These are phyloP conservation scores for Pharmacophagus antenor DNA, from an alignment of 2,888 invertebrate species.

Conservation along the genomic window DNA sequence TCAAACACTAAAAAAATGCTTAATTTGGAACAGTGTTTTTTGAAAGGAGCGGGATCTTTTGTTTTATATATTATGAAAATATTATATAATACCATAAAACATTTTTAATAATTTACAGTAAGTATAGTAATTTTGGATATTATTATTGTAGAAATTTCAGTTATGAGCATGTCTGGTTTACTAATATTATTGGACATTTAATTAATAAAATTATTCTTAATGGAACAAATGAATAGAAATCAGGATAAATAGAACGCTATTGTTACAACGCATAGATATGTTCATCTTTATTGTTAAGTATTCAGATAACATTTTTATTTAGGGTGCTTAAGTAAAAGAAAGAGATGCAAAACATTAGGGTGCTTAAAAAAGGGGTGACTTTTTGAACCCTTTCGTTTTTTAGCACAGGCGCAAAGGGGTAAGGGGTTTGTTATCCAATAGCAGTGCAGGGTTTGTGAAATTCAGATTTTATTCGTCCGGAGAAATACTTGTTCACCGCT, in stretches of 20 bases:
- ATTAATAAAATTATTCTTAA: too few relatives aligned
- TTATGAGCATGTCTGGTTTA: neutral
- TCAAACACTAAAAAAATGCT: constrained; percentile 3
- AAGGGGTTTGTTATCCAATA: constrained; percentile 68
- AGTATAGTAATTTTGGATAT: neutral
- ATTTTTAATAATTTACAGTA: too few relatives aligned
- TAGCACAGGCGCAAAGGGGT: constrained; percentile 77
- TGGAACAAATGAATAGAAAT: too few relatives aligned
- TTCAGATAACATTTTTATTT: neutral
- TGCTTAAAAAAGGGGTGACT: constrained; percentile 67
- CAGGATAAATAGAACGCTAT: too few relatives aligned
- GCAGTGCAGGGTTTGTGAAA: constrained; percentile 55
- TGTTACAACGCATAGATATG: neutral
- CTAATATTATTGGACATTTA: neutral
- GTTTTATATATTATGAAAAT: neutral
- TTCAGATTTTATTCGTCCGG: constrained; percentile 68
- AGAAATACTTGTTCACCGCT: constrained; percentile 44
- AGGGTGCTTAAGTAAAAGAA: constrained; percentile 32
- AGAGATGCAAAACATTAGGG: constrained; percentile 55
- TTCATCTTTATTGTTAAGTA: neutral
- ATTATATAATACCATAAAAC: neutral
- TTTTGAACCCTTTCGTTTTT: constrained; percentile 76
- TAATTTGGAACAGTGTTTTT: neutral
- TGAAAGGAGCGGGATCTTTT: neutral
- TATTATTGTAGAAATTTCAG: neutral